phyloP scores from a whole-genome alignment of 1,140 invertebrate species.

The Cheumatopsyche charites region DNA sequence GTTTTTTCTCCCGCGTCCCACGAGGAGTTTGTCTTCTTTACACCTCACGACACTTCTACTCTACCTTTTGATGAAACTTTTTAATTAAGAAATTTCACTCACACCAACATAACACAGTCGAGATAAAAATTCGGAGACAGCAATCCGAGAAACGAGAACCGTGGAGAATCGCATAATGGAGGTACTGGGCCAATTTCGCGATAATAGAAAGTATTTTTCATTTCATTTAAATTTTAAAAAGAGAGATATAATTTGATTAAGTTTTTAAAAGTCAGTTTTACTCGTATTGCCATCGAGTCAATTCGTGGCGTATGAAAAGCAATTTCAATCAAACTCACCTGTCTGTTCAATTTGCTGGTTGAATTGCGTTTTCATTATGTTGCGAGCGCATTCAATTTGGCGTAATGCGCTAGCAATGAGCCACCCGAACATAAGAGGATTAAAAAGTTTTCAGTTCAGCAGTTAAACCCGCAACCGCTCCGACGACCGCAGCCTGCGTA shows the following conservation, averaged over 20 bases:
- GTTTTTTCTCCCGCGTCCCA: background rate
- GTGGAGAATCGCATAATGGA: no score
- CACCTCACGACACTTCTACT: conserved; percentile 31
- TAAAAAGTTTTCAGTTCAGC: conserved; percentile 43
- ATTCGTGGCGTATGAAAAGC: background rate
- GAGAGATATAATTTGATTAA: background rate
- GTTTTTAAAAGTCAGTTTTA: no score
- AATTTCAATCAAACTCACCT: conserved; percentile 27
- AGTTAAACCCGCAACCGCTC: conserved; percentile 4
- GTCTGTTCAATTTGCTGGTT: conserved; percentile 37
- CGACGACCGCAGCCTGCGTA: background rate
- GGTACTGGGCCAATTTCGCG: no score
- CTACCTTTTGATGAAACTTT: conserved; percentile 42
- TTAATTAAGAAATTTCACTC: conserved; percentile 42
- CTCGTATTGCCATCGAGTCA: no score
- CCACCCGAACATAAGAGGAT: conserved; percentile 36
- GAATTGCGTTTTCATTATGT: conserved; percentile 40
- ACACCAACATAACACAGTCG: conserved; percentile 16
- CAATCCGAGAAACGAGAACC: conserved; percentile 2
- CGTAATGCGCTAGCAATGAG: conserved; percentile 35
- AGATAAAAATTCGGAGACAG: conserved; percentile 27
- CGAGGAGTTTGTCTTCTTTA: conserved; percentile 4
- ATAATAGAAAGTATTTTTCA: no score
- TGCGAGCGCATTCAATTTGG: conserved; percentile 37
- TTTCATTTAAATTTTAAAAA: background rate